Conservation (phyloP, 2,888 invertebrate genomes). For the Zygaena filipendulae region DNA sequence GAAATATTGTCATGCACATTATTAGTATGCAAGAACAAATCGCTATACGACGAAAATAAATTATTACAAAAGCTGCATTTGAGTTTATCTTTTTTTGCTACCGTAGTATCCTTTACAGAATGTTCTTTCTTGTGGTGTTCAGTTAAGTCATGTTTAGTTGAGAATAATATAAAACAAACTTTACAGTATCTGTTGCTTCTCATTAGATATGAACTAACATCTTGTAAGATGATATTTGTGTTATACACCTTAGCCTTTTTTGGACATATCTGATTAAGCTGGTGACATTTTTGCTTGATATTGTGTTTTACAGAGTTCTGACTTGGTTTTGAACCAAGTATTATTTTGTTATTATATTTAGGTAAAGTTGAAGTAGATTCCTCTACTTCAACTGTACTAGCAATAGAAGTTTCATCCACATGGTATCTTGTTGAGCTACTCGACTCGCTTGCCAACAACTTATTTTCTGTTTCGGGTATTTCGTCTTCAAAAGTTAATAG, state of each 20-base stretch:
- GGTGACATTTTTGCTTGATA: not conserved
- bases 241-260: too few species aligned
- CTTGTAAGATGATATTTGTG: slow-evolving; percentile 25
- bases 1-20: too few species aligned
- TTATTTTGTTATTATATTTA: slow-evolving; percentile 30
- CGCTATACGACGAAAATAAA: slow-evolving; percentile 14
- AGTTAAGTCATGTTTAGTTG: slow-evolving; percentile 18
- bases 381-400: too few species aligned
- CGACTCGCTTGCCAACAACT: too few species aligned
- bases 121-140: slow-evolving; percentile 21
- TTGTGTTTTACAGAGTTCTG: slow-evolving; percentile 2
- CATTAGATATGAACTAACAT: slow-evolving; percentile 27
- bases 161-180: slow-evolving; percentile 37
- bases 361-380: too few species aligned
- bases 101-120: slow-evolving; percentile 5
- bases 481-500: too few species aligned
- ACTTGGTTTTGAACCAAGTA: slow-evolving; percentile 32
- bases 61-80: slow-evolving; percentile 24
- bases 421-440: too few species aligned
- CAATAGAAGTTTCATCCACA: too few species aligned
- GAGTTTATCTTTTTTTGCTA: slow-evolving; percentile 8
- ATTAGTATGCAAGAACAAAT: too few species aligned
- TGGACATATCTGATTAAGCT: too few species aligned
- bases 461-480: too few species aligned
- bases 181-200: slow-evolving; percentile 34